A percentile compares a stretch with the other conserved stretches of the same genome.
Conservation (phyloP, 2,888 invertebrate species). For the Cenopis cana region DNA sequence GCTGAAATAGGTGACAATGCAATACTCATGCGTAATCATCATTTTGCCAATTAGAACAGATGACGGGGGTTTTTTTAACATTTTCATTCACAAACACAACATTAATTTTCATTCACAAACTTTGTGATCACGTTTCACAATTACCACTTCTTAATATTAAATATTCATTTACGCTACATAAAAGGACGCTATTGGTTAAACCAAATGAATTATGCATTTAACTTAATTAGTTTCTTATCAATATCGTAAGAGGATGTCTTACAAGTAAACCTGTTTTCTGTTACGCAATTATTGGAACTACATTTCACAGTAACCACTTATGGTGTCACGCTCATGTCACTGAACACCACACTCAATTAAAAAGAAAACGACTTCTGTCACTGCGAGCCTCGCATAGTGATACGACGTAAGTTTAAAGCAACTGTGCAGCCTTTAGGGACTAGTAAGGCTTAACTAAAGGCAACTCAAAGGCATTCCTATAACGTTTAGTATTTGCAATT, state of each 20-base stretch:
- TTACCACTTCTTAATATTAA: not conserved
- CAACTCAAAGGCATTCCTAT: no score
- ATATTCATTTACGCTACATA: slow-evolving; percentile 8
- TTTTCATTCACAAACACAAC: no score
- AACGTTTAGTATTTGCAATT: not conserved
- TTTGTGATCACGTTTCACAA: not conserved
- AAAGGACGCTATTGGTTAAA: slow-evolving; percentile 5
- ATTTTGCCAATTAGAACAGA: not conserved
- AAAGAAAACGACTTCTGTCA: not conserved
- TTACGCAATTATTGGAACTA: slow-evolving; percentile 19
- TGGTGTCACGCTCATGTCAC: slow-evolving; percentile 6
- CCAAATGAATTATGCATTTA: slow-evolving; percentile 18
- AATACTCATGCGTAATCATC: no score
- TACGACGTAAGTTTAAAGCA: not conserved
- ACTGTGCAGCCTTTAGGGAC: not conserved
- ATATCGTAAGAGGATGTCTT: slow-evolving; percentile 24
- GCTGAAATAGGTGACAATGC: no score
- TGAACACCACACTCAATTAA: not conserved
- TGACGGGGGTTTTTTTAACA: not conserved
- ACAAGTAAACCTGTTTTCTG: slow-evolving; percentile 5
- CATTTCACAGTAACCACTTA: slow-evolving; percentile 11
- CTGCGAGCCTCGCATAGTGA: not conserved
- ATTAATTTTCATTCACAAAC: no score
- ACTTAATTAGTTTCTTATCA: slow-evolving; percentile 25
- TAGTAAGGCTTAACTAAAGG: no score